Base-by-base conservation (phyloP, 2,888 invertebrate species). In the Drosophila flavopinicola region DNA sequence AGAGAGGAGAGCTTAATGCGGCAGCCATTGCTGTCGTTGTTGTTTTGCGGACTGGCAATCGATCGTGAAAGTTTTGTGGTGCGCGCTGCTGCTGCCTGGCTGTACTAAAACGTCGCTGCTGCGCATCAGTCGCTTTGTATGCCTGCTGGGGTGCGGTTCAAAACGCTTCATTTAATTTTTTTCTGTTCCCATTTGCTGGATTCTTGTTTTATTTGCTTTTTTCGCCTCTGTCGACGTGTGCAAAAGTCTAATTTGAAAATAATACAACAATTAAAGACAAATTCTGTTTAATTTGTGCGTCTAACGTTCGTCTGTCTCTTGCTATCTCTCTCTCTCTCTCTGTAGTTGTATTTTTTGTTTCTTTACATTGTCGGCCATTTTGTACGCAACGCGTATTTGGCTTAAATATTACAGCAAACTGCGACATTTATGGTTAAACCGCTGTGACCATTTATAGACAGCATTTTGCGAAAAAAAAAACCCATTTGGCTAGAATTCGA, bases 91-190 rank as follows among this genome's bases (percentile, higher is more conserved):
- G 33, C 27, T 37, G 44, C 65, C 63, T 75, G 77, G 61, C 73
- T 78, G 79, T 78, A 79, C 77, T 77, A 72, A 70, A 76, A 64
- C 41, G 56, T 63, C 24, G 66, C 60, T 67, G 70, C 76, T 67
- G 72, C 83, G 66, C 68, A 73, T 86, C 71, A 86, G 85, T 86
- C 85, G 85, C 83, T 75, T 75, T 75, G 71, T 71, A 78, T 84
- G 85, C 68, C 72, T 85, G 77, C 66, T 85, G 83, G 85, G 85
- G 84, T 80, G 85, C 87, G 85, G 85, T 83, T 78, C 67, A 64
- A 69, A 51, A 54, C 59, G 77, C 73, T 75, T 47, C 35, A 56
- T 63, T 48, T 49, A 38, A 48, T 61, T 32, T 58, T 45, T 54
- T 68, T 49, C 17, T 51, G 51, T 58, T 58, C 20, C 27, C 58